Conservation (phyloP, 2,113 vertebrate species). For the Aythya baeri region DNA sequence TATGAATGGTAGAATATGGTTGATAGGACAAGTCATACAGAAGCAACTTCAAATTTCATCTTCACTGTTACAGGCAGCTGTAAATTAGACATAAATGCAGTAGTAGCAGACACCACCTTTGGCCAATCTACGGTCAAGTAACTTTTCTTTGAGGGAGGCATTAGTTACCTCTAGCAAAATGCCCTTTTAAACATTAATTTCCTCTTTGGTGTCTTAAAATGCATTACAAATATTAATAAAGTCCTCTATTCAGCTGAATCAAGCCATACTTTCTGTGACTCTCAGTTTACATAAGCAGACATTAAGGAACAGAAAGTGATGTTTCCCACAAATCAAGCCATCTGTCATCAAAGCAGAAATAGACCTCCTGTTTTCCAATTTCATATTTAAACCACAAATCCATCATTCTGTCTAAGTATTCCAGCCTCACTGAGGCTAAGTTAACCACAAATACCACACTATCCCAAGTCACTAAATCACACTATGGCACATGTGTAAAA, state of each 20-base stretch:
- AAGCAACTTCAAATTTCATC: background rate
- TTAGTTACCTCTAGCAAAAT: background rate
- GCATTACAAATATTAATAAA: background rate
- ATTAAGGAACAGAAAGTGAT: background rate
- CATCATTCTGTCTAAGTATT: background rate
- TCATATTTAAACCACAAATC: conserved; percentile 1
- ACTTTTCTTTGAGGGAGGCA: background rate
- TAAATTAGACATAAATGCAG: background rate
- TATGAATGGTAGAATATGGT: background rate
- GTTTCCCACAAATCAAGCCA: background rate
- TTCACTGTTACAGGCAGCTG: background rate
- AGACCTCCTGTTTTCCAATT: background rate
- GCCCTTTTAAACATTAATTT: background rate
- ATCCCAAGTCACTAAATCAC: background rate
- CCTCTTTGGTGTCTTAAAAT: background rate
- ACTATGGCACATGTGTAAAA: background rate
- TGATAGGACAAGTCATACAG: background rate
- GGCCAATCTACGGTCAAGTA: background rate
- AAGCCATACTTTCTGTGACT: background rate
- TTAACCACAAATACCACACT: background rate
- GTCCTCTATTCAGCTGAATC: background rate
- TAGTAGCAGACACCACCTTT: background rate
- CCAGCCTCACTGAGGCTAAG: background rate
- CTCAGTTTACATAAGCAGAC: background rate
- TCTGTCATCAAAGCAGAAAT: background rate